These are phyloP conservation scores for Bombus pascuorum DNA, from an alignment of 1,140 invertebrate species.

Conservation along the genomic window DNA sequence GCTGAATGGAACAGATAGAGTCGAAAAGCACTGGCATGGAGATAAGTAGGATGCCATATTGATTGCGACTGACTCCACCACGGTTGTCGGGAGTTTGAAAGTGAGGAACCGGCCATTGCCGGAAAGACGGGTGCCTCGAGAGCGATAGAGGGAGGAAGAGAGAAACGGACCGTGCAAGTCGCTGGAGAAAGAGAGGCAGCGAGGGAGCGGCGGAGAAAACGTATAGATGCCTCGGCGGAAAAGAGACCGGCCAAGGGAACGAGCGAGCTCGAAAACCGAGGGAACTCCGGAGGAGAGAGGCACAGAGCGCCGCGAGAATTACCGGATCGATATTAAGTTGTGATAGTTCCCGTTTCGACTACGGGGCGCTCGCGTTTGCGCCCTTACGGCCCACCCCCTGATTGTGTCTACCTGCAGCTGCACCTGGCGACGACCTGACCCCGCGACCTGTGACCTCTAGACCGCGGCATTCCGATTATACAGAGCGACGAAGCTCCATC, in stretches of 20 bases:
- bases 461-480: slow-evolving; percentile 55
- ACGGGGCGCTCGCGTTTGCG: slow-evolving; percentile 76
- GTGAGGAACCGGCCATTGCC: slow-evolving; percentile 70
- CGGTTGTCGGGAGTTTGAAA: slow-evolving; percentile 75
- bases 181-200: slow-evolving; percentile 21
- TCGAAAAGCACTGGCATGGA: slow-evolving; percentile 69
- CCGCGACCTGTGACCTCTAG: slow-evolving; percentile 66
- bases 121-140: slow-evolving; percentile 49
- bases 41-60: slow-evolving; percentile 81
- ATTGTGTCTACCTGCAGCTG: slow-evolving; percentile 55
- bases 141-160: slow-evolving; percentile 19
- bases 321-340: slow-evolving; percentile 81
- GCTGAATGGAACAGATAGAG: slow-evolving; percentile 57
- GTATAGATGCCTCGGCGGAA: slow-evolving; percentile 21
- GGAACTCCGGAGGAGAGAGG: slow-evolving; percentile 47
- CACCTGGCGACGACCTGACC: slow-evolving; percentile 69
- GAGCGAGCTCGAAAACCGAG: slow-evolving; percentile 31
- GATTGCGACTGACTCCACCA: slow-evolving; percentile 77
- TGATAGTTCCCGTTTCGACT: slow-evolving; percentile 78
- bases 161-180: slow-evolving; percentile 4
- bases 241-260: slow-evolving; percentile 22
- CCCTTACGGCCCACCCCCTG: slow-evolving; percentile 53
- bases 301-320: slow-evolving; percentile 73
- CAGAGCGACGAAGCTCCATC: slow-evolving; percentile 43
- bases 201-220: slow-evolving; percentile 6